Evolutionary conservation across 2,113 vertebrate species (phyloP).

Genomic region (Sclerurus mexicanus): DNA sequence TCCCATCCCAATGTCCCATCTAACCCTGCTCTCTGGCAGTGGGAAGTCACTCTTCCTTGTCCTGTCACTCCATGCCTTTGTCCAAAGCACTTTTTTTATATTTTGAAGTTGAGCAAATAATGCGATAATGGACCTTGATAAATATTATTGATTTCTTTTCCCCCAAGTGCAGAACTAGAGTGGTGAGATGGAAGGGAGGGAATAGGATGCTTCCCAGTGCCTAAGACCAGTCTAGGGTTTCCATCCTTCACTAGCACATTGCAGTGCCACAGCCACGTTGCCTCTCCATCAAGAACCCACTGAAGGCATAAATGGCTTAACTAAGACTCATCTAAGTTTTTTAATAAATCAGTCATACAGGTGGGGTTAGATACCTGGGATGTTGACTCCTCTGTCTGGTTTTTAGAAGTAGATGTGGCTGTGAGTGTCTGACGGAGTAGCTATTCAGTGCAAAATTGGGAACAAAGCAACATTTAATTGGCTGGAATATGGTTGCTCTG

Average conservation of each 20-base stretch:
- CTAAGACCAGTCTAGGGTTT: not conserved
- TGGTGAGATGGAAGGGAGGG: not conserved
- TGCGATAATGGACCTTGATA: not conserved
- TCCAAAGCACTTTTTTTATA: not conserved
- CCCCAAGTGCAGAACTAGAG: not conserved
- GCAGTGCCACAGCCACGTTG: not conserved
- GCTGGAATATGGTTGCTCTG: not conserved
- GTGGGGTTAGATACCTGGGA: not conserved
- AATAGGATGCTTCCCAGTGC: not conserved
- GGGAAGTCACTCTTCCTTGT: not conserved
- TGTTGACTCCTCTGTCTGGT: not conserved
- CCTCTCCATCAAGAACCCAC: not conserved
- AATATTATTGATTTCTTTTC: not conserved
- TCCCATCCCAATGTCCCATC: not conserved
- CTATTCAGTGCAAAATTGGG: not conserved
- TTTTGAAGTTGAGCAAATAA: not conserved
- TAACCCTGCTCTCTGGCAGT: not conserved
- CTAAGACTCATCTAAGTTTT: not conserved
- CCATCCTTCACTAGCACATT: not conserved
- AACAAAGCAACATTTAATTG: not conserved
- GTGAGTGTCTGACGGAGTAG: not conserved
- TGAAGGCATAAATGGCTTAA: not conserved
- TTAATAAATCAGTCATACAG: not conserved
- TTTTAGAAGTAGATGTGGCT: not conserved
- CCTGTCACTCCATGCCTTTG: not conserved